phyloP scores from a whole-genome alignment of 2,113 vertebrate species.

The Forbesichthys agassizii region DNA sequence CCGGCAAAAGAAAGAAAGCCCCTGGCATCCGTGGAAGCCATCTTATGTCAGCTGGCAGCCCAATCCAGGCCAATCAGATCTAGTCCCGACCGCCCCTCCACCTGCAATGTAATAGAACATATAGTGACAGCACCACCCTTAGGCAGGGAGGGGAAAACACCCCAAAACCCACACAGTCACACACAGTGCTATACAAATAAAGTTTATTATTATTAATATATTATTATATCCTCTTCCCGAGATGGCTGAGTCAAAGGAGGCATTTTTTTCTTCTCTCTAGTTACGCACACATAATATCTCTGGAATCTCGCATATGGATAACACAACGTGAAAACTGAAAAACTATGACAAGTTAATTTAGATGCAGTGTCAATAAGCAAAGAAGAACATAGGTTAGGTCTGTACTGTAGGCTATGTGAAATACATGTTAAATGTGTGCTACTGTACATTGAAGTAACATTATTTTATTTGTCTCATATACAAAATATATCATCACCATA shows the following conservation, averaged over 20 bases:
- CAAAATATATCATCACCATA: not conserved
- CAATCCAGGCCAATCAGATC: too few species aligned
- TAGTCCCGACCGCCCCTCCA: too few species aligned
- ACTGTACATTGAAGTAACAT: not conserved
- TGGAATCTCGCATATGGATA: not conserved
- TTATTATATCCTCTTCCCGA: slow-evolving; percentile 42
- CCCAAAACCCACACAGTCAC: too few species aligned
- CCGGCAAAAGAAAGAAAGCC: too few species aligned
- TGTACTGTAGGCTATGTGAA: not conserved
- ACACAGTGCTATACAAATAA: too few species aligned
- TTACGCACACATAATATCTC: not conserved
- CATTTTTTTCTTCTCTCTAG: slow-evolving; percentile 10
- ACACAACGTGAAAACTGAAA: slow-evolving; percentile 1
- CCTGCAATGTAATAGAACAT: too few species aligned
- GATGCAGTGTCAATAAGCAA: not conserved
- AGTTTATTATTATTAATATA: too few species aligned
- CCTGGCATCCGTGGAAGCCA: too few species aligned
- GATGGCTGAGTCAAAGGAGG: slow-evolving; percentile 37
- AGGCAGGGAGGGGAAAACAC: too few species aligned
- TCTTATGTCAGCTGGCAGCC: too few species aligned
- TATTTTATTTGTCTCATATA: not conserved
- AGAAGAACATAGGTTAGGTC: not conserved
- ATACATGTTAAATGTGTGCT: not conserved
- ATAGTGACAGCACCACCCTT: too few species aligned
- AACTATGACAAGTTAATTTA: slow-evolving; percentile 26